Conservation (phyloP, 2,888 invertebrate genomes). For the Gisinianus flammeolus region DNA sequence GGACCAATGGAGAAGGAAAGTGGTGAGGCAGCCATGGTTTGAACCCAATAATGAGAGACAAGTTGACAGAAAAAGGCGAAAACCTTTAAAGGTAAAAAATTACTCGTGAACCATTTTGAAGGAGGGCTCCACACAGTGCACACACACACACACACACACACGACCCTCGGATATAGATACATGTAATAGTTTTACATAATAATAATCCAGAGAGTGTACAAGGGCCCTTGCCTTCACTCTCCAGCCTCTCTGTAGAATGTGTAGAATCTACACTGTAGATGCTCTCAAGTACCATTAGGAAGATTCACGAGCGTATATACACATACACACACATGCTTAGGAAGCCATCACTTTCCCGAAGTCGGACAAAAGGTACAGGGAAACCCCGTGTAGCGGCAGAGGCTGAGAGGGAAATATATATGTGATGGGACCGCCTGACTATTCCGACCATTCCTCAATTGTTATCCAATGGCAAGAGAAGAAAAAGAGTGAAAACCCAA, state of each 20-base stretch:
- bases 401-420: too few relatives aligned
- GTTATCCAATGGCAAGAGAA: neutral
- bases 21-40: slow-evolving; percentile 18
- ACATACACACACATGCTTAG: neutral
- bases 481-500: too few relatives aligned
- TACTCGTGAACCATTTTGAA: slow-evolving; percentile 43
- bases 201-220: slow-evolving; percentile 4
- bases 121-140: slow-evolving; percentile 29
- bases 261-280: neutral
- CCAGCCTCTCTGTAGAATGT: neutral
- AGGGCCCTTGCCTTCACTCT: neutral
- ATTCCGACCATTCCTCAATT: neutral
- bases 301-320: neutral
- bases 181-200: slow-evolving; percentile 31
- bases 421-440: neutral
- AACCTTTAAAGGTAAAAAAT: slow-evolving; percentile 31
- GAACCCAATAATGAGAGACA: slow-evolving; percentile 32
- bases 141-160: too few relatives aligned
- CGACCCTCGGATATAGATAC: too few relatives aligned
- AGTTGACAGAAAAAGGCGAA: slow-evolving; percentile 34
- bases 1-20: slow-evolving; percentile 3
- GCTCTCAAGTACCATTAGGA: neutral
- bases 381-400: neutral
- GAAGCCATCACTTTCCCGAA: slow-evolving; percentile 5
- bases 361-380: neutral